Evolutionary conservation across 1,140 invertebrate genomes (phyloP).

Genomic region (Pseudomyrmex cubaensis): DNA sequence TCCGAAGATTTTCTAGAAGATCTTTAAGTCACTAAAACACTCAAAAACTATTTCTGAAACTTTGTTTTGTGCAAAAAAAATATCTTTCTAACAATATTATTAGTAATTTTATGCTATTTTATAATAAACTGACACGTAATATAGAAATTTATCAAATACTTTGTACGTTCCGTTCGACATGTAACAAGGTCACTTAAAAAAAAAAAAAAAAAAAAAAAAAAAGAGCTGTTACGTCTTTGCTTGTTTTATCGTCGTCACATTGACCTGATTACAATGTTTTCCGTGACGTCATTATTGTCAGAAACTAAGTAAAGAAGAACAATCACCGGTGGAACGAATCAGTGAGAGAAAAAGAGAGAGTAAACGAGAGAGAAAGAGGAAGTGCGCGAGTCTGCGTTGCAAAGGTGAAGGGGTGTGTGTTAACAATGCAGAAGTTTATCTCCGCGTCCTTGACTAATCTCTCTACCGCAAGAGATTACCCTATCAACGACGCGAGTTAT

Average conservation of each 20-base stretch:
- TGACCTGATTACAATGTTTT: conserved; percentile 30
- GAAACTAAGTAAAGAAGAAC: background rate
- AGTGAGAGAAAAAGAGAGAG: too few species aligned
- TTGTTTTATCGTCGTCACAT: conserved; percentile 52
- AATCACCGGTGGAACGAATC: background rate
- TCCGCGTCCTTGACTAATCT: conserved; percentile 85
- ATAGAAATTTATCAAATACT: too few species aligned
- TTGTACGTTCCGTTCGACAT: too few species aligned
- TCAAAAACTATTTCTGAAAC: background rate
- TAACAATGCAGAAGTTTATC: conserved; percentile 81
- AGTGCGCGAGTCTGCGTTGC: conserved; percentile 10
- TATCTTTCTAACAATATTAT: too few species aligned
- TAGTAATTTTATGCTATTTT: too few species aligned
- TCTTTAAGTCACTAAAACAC: background rate
- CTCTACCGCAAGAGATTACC: conserved; percentile 81
- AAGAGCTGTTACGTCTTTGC: conserved; percentile 3
- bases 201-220: too few species aligned
- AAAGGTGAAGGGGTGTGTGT: conserved; percentile 58
- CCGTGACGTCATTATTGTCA: conserved; percentile 46
- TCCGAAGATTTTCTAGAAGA: background rate
- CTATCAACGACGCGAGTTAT: conserved; percentile 75
- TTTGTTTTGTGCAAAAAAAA: too few species aligned
- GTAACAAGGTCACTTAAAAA: too few species aligned
- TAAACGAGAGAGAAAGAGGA: background rate
- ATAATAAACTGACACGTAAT: too few species aligned